Conservation (phyloP, 2,797 vertebrate species). For the Lycodopsis pacificus region DNA sequence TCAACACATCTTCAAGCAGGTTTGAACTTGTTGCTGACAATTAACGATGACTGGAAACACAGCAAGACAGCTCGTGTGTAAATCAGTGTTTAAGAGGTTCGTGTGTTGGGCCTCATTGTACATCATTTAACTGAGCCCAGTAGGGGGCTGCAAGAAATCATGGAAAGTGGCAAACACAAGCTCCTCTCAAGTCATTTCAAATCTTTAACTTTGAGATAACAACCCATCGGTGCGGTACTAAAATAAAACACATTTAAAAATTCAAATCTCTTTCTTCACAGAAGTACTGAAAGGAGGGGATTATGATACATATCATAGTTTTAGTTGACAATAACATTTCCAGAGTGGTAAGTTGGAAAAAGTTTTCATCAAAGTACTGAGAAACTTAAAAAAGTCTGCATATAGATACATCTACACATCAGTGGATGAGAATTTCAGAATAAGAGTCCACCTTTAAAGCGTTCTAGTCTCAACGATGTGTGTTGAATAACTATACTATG, state of each 20-base stretch:
- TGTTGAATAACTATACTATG: neutral
- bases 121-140: slow-evolving; percentile 38
- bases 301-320: slow-evolving; percentile 29
- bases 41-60: neutral
- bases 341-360: slow-evolving; percentile 6
- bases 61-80: neutral
- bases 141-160: slow-evolving; percentile 66
- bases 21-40: slow-evolving; percentile 11
- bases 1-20: slow-evolving; percentile 13
- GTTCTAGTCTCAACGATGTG: neutral
- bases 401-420: neutral
- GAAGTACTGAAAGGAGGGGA: slow-evolving; percentile 23
- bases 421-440: slow-evolving; percentile 10
- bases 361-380: slow-evolving; percentile 13
- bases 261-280: slow-evolving; percentile 15
- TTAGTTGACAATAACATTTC: slow-evolving; percentile 3
- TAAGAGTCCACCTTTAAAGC: neutral
- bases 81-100: neutral
- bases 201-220: slow-evolving; percentile 40
- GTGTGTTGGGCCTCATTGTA: neutral
- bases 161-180: slow-evolving; percentile 10
- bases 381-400: slow-evolving; percentile 9
- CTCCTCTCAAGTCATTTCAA: slow-evolving; percentile 30
- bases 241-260: slow-evolving; percentile 12
- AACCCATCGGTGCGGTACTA: slow-evolving; percentile 36